Base-by-base conservation (phyloP, 2,113 vertebrate genomes). In the Peromyscus californicus region DNA sequence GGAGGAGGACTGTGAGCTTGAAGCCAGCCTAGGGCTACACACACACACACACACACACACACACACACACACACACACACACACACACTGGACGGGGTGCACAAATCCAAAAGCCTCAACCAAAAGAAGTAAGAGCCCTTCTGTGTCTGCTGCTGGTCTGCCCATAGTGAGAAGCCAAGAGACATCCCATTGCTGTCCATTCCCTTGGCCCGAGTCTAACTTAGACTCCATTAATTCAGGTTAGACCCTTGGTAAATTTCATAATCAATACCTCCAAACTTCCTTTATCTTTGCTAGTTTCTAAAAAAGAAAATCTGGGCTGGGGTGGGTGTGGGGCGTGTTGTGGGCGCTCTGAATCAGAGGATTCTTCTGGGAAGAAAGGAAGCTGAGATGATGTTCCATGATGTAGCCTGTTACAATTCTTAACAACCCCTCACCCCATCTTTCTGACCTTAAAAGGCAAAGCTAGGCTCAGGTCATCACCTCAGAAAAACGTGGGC, bases 301-400 rank as follows among this genome's bases (percentile, higher is more conserved):
- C 89, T 92, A 26, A 79, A 83, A 59, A 36, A 12, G 21, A 13
- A 33, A 69, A 21, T 87, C 29, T 70, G 51, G 63, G 12, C 22
- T 39, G 48, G 17, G 33, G 72, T 78, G n/a, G 36, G 54, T 17
- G 54, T 17, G 29, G 31, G 42, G 24, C 13, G 0, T n/a, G 74
- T 31, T 69, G 74, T 63, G 91, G n/a, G 92, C 51, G 26, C 91
- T 94, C 82, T 94, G 33, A 91, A 89, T n/a, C n/a, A n/a, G n/a
- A n/a, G n/a, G 51, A 75, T 39, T 83, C 2, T 83, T 59, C 36
- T 45, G 12, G 33, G 31, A 63, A 95, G 48, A 84, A 80, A 87
- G 45, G 9, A 93, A 86, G 33, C 57, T 54, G 16, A 21, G 59
- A 36, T 13, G 6, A 31, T 59, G 45, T 22, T 48, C 39, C 67